Evolutionary conservation across 2,113 vertebrate genomes (phyloP).

Genomic region (Malurus melanocephalus): DNA sequence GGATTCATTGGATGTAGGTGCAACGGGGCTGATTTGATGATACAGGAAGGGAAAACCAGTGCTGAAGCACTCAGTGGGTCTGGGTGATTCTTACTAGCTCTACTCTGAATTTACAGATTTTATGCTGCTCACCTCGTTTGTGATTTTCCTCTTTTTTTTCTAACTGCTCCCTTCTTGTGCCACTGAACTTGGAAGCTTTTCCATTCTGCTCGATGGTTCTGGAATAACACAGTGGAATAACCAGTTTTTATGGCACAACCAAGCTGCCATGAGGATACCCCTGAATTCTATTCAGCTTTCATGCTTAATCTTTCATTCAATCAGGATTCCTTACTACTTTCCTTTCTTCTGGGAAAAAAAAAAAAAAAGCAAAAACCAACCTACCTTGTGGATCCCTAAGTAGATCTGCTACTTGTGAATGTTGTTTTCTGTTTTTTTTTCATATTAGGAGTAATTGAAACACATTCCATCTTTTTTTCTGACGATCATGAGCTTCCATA

Average conservation of each 20-base stretch:
- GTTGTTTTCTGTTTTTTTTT: not conserved
- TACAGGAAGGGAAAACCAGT: not conserved
- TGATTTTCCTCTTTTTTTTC: not conserved
- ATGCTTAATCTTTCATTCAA: not conserved
- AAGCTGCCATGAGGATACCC: not conserved
- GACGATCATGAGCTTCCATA: not conserved
- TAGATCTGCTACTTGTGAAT: not conserved
- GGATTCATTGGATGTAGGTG: not conserved
- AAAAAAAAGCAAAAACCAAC: not conserved
- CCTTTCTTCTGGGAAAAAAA: not conserved
- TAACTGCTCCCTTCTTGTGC: not conserved
- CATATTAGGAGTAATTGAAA: not conserved
- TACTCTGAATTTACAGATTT: not conserved
- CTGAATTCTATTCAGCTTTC: not conserved
- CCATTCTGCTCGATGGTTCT: not conserved
- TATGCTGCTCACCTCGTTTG: not conserved
- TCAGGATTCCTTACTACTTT: not conserved
- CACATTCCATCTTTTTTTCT: not conserved
- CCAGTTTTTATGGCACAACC: too few relatives aligned
- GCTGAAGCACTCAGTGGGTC: not conserved
- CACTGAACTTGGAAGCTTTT: not conserved
- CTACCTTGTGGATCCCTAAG: not conserved
- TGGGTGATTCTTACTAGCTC: not conserved
- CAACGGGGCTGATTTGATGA: not conserved
- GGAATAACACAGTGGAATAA: not conserved